Conservation (phyloP, 2,113 vertebrate species). For the Sula dactylatra region DNA sequence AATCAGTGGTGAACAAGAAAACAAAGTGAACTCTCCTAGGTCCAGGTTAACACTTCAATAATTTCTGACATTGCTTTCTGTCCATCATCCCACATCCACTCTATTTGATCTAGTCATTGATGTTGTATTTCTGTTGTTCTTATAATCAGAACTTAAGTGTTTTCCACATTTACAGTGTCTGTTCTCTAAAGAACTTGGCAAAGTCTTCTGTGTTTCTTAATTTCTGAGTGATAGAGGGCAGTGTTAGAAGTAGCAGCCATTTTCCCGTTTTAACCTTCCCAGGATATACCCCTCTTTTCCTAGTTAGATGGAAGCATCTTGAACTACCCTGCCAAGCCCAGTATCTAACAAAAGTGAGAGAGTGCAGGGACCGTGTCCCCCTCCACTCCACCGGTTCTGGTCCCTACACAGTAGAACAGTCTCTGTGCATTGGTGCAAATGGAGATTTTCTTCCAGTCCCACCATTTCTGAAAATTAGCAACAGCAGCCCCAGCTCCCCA, state of each 20-base stretch:
- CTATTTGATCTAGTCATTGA: not conserved
- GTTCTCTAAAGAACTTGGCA: not conserved
- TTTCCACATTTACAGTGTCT: not conserved
- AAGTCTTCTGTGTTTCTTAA: not conserved
- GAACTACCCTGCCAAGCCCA: not conserved
- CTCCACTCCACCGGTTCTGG: not conserved
- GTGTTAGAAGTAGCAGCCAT: not conserved
- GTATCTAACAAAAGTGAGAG: not conserved
- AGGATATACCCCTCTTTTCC: not conserved
- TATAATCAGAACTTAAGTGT: not conserved
- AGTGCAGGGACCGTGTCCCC: accelerated
- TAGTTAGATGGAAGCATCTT: not conserved
- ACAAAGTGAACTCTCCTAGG: not conserved
- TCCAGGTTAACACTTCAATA: not conserved
- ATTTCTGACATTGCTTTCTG: not conserved
- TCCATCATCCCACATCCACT: not conserved
- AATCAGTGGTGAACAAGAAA: not conserved
- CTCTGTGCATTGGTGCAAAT: not conserved
- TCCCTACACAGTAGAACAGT: not conserved
- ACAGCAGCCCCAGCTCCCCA: not conserved
- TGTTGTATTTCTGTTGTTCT: not conserved
- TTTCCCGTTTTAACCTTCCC: not conserved
- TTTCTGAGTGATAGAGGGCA: not conserved
- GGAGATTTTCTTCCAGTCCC: not conserved
- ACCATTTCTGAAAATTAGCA: not conserved